A percentile compares a stretch with the other conserved stretches of the same genome.
Conservation (phyloP, 2,888 invertebrate genomes). For the Ormia ochracea region DNA sequence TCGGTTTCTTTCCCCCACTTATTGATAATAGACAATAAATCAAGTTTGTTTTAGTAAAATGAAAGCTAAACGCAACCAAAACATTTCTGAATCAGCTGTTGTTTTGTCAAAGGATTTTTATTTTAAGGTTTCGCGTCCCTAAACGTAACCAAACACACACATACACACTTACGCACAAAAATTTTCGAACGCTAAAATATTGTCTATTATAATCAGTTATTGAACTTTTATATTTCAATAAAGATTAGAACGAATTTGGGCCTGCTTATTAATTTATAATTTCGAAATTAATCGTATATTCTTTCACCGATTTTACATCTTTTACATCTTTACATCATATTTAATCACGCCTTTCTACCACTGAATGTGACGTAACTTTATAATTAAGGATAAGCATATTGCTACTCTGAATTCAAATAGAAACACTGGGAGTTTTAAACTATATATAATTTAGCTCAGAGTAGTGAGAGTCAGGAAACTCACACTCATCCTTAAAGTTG, state of each 20-base stretch:
- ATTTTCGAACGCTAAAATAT: background rate
- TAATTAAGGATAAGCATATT: no score
- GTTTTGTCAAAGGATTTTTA: slow-evolving; percentile 24
- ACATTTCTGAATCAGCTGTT: slow-evolving; percentile 27
- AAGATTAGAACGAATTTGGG: background rate
- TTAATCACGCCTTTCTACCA: no score
- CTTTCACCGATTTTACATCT: background rate
- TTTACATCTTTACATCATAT: no score
- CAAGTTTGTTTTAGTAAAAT: slow-evolving; percentile 5
- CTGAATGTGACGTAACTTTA: no score
- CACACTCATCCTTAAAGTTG: no score
- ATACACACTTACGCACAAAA: background rate
- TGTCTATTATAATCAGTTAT: slow-evolving; percentile 51
- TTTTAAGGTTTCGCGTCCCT: no score
- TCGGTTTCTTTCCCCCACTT: background rate
- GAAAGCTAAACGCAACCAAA: slow-evolving; percentile 4
- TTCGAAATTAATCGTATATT: background rate
- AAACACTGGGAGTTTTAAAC: no score
- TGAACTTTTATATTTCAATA: slow-evolving; percentile 37
- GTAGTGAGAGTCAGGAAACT: no score
- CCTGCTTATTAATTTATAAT: background rate
- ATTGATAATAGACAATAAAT: slow-evolving; percentile 21
- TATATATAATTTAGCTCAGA: no score
- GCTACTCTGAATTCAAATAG: no score
- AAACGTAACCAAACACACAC: no score